Base-by-base conservation (phyloP, 2,797 vertebrate genomes). In the Sternarchorhynchus goeldii region DNA sequence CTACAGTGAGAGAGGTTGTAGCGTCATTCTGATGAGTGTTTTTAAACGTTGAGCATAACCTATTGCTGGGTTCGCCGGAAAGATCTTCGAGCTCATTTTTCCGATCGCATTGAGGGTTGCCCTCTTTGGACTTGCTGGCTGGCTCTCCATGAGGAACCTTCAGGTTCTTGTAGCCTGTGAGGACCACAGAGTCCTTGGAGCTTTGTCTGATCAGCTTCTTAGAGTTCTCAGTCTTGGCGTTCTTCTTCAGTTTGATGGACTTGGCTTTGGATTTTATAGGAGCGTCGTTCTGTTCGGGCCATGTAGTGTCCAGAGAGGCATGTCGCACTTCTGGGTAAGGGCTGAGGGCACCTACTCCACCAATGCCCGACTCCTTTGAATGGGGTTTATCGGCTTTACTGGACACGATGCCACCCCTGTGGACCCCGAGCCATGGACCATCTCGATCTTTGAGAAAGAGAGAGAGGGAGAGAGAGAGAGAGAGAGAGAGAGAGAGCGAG, bases 141-240 rank as follows among this genome's bases (percentile, higher is more conserved):
- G 92, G 91, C 84, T 95, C 94, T 79, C 91, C 79, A 82, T 90
- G 90, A 77, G 94, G 90, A 85, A 87, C 92, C 92, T 96, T 96
- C 86, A 99, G 95, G 92, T 97, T 96, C 88, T 95, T 99, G 90
- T 96, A 99, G 84, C 96, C 96, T 84, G 96, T 96, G 84, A 98
- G 92, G 84, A 98, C 92, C 66, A 98, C 97, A 57, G 96, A 97
- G 90, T 99, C 97, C 86, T 98, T 98, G 77, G 96, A 96, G 87
- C 92, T 95, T 84, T 98, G 96, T 85, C 96, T 94, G 73, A 94
- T 93, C 0, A 98, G 85, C 90, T 96, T 99, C 92, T 98, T 98
- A 53, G 95, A 92, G 88, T 94, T 97, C 75, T 98, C 97, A 77
- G 94, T 88, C 92, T 96, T 99, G 83, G 95, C 91, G 81, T 95